Conservation (phyloP, 2,113 vertebrate genomes). For the Nothocercus julius region DNA sequence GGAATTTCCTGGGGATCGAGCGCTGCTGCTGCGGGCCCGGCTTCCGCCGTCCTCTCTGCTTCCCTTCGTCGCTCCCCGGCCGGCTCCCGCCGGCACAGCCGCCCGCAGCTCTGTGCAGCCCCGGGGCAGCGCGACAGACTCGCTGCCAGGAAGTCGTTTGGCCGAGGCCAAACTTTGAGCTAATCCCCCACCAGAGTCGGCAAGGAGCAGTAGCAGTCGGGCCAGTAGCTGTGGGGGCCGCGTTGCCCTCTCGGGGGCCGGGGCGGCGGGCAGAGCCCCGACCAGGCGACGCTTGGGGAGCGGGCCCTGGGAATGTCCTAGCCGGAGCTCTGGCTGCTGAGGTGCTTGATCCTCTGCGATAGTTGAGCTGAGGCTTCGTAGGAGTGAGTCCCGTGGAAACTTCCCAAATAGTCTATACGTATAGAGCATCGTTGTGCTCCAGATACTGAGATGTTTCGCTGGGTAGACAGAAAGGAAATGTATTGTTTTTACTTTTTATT, state of each 20-base stretch:
- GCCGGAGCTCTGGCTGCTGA: neutral
- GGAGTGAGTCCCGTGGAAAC: neutral
- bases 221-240: conserved; percentile 77
- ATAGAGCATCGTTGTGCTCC: fast-evolving
- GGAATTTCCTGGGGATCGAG: fast-evolving
- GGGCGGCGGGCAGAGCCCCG: conserved; percentile 20
- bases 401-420: neutral
- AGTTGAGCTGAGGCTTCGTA: neutral
- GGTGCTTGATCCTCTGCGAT: neutral
- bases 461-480: neutral
- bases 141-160: neutral
- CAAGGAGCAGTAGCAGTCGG: conserved; percentile 55
- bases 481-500: neutral
- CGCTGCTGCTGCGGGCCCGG: neutral
- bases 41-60: neutral
- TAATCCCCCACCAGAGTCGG: conserved; percentile 32
- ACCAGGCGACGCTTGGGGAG: neutral
- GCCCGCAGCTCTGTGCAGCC: neutral
- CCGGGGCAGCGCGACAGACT: conserved; percentile 40
- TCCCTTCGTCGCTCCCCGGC: too few relatives aligned
- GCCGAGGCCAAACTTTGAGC: neutral
- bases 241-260: conserved; percentile 50
- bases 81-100: neutral
- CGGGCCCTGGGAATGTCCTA: neutral
- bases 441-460: neutral